Base-by-base conservation (phyloP, 2,888 invertebrate genomes). In the Drosophila setosimentum region DNA sequence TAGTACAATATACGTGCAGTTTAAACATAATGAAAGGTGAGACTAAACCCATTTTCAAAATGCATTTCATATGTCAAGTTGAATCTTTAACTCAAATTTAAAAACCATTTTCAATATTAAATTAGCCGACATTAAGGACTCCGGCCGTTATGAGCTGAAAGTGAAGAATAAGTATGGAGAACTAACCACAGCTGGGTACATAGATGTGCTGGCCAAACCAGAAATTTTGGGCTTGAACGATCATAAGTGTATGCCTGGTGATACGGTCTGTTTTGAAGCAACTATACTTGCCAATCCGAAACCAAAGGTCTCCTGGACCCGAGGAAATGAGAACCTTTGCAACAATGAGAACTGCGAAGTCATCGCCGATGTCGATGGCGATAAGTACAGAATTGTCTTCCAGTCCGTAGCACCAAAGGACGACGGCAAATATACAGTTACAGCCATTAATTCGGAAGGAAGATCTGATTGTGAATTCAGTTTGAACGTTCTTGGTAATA, bases 221-320 rank as follows among this genome's bases (percentile, higher is more conserved):
- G 96, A 97, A 93, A 95, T 98, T 70, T 95, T 96, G 68, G 96
- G 96, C 0, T 94, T 97, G 54, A 95, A 95, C 80, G 97, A 97
- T 91, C 94, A 96, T 51, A 95, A 94, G 30, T 95, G 96, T 2
- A 95, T 96, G 69, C 97, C 97, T 1, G 97, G 96, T 63, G 96
- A 97, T 85, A 95, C 96, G 33, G 96, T 96, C 30, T 95, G 95
- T 73, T 96, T 99, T 92, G 95, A 96, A 82, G 97, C 96, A 40
- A 95, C 96, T 49, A 95, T 99, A 2, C 96, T 96, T 83, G 98
- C 98, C 30, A 98, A 98, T 93, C 99, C 99, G 0, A 95, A 96
- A 76, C 98, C 99, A 2, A 96, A 96, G 79, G 95, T 99, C 2
- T 95, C 96, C 82, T 99, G 98, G 98, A 92, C 92, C 0, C 86